These are phyloP conservation scores for Cynopterus sphinx DNA, from an alignment of 2,797 vertebrate genomes.

Conservation along the genomic window DNA sequence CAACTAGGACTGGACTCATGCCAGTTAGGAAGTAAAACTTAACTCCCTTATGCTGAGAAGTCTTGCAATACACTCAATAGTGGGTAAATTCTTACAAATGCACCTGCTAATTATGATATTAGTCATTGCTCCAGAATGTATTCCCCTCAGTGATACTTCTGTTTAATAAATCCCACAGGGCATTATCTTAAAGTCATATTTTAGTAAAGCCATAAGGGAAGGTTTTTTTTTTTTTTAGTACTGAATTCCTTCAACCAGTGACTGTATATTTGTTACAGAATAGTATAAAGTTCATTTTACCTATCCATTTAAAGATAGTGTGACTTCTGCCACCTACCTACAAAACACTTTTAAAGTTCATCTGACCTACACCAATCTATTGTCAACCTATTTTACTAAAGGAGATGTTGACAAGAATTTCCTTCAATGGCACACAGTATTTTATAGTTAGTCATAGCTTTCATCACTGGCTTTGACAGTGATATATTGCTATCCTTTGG, in stretches of 20 bases:
- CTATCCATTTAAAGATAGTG: background rate
- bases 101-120: slow-evolving; percentile 81
- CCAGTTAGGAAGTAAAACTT: slow-evolving; percentile 64
- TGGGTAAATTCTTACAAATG: slow-evolving; percentile 80
- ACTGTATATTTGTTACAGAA: slow-evolving; percentile 38
- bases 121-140: slow-evolving; percentile 78
- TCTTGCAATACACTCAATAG: slow-evolving; percentile 76
- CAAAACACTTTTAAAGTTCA: slow-evolving; percentile 52
- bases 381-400: slow-evolving; percentile 53
- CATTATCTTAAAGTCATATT: slow-evolving; percentile 70
- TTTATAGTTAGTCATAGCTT: slow-evolving; percentile 61
- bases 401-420: background rate
- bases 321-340: slow-evolving; percentile 55
- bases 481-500: slow-evolving; percentile 51
- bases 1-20: background rate
- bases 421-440: slow-evolving; percentile 58
- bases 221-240: slow-evolving; percentile 27
- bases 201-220: slow-evolving; percentile 72
- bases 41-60: slow-evolving; percentile 52
- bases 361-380: slow-evolving; percentile 54
- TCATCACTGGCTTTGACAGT: slow-evolving; percentile 58
- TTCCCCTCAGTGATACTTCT: slow-evolving; percentile 71
- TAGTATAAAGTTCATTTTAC: slow-evolving; percentile 6
- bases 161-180: slow-evolving; percentile 79
- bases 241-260: slow-evolving; percentile 66